Evolutionary conservation across 2,113 vertebrate genomes (phyloP).

Genomic region (Coryphaenoides rupestris): DNA sequence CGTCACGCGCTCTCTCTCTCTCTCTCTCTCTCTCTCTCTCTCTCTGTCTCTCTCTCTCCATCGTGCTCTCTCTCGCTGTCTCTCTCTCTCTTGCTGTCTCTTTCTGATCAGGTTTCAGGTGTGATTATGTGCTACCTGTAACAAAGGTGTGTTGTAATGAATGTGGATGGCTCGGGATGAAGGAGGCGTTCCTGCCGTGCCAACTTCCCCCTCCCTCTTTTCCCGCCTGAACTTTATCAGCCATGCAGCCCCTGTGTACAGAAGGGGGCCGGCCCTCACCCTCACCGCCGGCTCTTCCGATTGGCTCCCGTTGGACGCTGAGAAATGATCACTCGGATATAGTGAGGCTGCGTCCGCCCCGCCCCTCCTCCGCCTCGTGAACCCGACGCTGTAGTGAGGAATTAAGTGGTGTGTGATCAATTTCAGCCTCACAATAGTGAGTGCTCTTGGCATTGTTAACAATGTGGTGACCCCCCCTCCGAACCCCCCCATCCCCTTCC

Average conservation of each 20-base stretch:
- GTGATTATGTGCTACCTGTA: conserved; percentile 45
- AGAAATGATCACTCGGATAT: too few relatives aligned
- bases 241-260: conserved; percentile 50
- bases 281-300: conserved; percentile 19
- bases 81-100: conserved; percentile 4
- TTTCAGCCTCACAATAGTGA: conserved; percentile 33
- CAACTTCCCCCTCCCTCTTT: conserved; percentile 47
- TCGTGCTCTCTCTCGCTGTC: too few relatives aligned
- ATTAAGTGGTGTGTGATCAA: conserved; percentile 42
- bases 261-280: too few relatives aligned
- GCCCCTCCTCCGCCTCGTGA: conserved; percentile 38
- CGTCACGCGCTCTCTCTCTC: too few relatives aligned
- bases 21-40: too few relatives aligned
- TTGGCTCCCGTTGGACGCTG: conserved; percentile 35
- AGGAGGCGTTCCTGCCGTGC: conserved; percentile 51
- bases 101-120: conserved; percentile 44
- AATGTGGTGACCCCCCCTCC: conserved; percentile 22
- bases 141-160: conserved; percentile 61
- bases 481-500: too few relatives aligned
- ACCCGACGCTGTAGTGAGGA: conserved; percentile 27
- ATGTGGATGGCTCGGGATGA: conserved; percentile 57
- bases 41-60: too few relatives aligned
- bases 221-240: conserved; percentile 54
- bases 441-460: conserved; percentile 41
- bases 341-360: conserved; percentile 34